Conservation (phyloP, 2,888 invertebrate genomes). For the Plagiodera versicolora region DNA sequence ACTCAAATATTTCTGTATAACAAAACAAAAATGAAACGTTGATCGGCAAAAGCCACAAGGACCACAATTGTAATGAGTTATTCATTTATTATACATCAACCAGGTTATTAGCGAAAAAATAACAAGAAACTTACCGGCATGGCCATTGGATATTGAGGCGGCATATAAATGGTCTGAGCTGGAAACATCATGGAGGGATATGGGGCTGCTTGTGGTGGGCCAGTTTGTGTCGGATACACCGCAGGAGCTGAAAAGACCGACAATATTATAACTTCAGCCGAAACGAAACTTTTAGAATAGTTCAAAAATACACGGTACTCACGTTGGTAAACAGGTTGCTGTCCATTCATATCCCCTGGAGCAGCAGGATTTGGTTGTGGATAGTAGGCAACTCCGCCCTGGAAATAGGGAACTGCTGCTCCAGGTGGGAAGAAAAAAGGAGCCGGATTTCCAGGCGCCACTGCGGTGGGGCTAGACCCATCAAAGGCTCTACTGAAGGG, state of each 20-base stretch:
- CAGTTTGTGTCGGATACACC: slow-evolving; percentile 51
- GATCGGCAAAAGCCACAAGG: background rate
- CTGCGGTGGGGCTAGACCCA: slow-evolving; percentile 59
- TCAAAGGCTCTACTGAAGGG: slow-evolving; percentile 60
- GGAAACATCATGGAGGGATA: slow-evolving; percentile 54
- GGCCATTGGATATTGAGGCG: slow-evolving; percentile 57
- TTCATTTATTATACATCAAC: too few species aligned
- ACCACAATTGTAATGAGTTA: background rate
- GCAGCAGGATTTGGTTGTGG: slow-evolving; percentile 41
- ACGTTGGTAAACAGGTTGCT: slow-evolving; percentile 52
- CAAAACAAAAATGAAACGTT: background rate
- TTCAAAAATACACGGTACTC: too few species aligned
- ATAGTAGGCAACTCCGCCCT: slow-evolving; percentile 52
- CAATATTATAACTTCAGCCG: background rate
- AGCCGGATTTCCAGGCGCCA: slow-evolving; percentile 52
- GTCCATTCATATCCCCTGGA: slow-evolving; percentile 47
- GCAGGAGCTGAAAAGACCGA: slow-evolving; percentile 43
- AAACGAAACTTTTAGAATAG: background rate
- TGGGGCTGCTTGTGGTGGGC: slow-evolving; percentile 50
- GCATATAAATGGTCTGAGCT: slow-evolving; percentile 54
- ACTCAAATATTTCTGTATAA: too few species aligned
- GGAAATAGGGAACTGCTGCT: slow-evolving; percentile 51
- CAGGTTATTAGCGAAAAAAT: too few species aligned
- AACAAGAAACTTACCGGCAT: slow-evolving; percentile 51
- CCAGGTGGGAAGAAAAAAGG: slow-evolving; percentile 54